Evolutionary conservation across 2,888 invertebrate species (phyloP), one percentile per base, ranked within the genome.

Genomic region (Lutraria lutraria): DNA sequence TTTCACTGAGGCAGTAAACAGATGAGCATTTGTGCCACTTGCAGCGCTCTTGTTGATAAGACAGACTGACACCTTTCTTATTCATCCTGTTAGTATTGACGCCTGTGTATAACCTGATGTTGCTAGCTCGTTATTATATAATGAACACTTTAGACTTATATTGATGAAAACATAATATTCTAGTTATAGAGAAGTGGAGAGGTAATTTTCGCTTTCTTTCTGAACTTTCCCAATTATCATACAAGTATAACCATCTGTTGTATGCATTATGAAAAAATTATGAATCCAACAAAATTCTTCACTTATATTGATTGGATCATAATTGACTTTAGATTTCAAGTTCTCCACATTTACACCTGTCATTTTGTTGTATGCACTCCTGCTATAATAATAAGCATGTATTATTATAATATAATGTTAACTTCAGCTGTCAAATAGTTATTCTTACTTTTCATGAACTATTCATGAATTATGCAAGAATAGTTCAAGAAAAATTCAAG

Each of bases 141-240:
- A 43, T 43, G 43, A 43, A 43, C 8, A 43, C 43, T 43, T 43
- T 43, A 43, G 2, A 2, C 8, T 43, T 43, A 8, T 25, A 25
- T 25, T 68, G 63, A 68, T 25, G 25, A 63, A 13, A n/a, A 56
- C n/a, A 68, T 68, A 68, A 25, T 68, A n/a, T 68, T 68, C 25
- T 25, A 68, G 63, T 68, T 25, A 25, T 68, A 68, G 63, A 68
- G 63, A 68, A 68, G 63, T 68, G 63, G 63, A 68, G 6, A 68
- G 63, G 63, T 68, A 68, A 68, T n/a, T 68, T 25, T 68, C 25
- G n/a, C n/a, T 25, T 68, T 68, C 25, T 25, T 25, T 25, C 25
- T 68, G 25, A 68, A 16, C 12, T 19, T 56, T 56, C 2, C 56
- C 56, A 56, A 19, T 56, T 56, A 56, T 56, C 56, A 56, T 56